Percentiles rank a stretch among this genome's conserved stretches.
These are phyloP conservation scores for Carpatolechia fugitivella DNA, from an alignment of 2,888 invertebrate species.

Conservation along the genomic window DNA sequence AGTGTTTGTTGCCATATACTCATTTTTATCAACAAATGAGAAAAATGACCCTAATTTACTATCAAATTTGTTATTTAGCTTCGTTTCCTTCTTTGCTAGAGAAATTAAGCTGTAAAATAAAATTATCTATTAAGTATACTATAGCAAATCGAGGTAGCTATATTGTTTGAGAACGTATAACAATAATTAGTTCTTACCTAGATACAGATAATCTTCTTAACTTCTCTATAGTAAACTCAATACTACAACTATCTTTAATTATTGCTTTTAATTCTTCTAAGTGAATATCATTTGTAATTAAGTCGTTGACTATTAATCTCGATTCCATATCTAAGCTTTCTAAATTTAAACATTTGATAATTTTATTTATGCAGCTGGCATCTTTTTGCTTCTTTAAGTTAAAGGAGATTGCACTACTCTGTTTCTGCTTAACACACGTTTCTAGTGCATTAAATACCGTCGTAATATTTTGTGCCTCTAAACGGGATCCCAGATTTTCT, in stretches of 20 bases:
- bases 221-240: conserved; percentile 31
- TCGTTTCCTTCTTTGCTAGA: conserved; percentile 3
- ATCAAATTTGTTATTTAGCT: conserved; percentile 21
- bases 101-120: conserved; percentile 20
- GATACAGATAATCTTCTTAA: conserved; percentile 31
- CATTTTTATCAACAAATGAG: conserved; percentile 37
- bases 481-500: not conserved
- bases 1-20: conserved; percentile 36
- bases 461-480: conserved; percentile 31
- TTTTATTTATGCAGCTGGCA: conserved; percentile 25
- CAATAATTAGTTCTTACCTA: conserved; percentile 43
- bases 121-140: not conserved
- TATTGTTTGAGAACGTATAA: too few relatives aligned
- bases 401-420: conserved; percentile 36
- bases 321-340: conserved; percentile 28
- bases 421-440: conserved; percentile 42
- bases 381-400: conserved; percentile 27
- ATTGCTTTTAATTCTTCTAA: conserved; percentile 36
- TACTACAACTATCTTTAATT: conserved; percentile 29
- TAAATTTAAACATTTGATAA: conserved; percentile 29
- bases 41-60: conserved; percentile 38
- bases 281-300: conserved; percentile 33
- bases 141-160: too few relatives aligned
- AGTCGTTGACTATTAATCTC: conserved; percentile 25
- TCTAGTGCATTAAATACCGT: conserved; percentile 43